These are phyloP conservation scores for Didymodactylos carnosus DNA, from an alignment of 2,888 invertebrate genomes.

Conservation along the genomic window DNA sequence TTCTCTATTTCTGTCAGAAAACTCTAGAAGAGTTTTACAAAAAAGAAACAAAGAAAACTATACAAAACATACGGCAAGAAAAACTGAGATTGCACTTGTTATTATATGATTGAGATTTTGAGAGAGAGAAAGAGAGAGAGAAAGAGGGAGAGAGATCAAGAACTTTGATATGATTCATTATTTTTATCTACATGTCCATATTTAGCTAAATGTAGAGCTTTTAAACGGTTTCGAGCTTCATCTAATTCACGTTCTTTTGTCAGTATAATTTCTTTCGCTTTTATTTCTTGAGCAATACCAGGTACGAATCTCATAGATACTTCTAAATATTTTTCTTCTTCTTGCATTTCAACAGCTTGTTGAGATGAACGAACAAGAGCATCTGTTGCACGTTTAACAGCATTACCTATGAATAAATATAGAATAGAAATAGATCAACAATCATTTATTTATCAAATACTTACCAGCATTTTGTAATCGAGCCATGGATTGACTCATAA, in stretches of 20 bases:
- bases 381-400: conserved; percentile 89
- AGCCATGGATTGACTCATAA: conserved; percentile 74
- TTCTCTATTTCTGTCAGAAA: no score
- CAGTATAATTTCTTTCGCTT: conserved; percentile 6
- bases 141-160: no score
- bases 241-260: conserved; percentile 12
- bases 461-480: conserved; percentile 44
- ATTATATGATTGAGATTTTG: no score
- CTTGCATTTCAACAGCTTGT: conserved; percentile 69
- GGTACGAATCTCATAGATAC: conserved; percentile 7
- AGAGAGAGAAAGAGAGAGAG: no score
- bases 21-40: not conserved
- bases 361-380: conserved; percentile 83
- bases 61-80: not conserved
- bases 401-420: conserved; percentile 51
- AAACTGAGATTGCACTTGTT: no score
- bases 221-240: conserved; percentile 10
- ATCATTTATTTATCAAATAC: conserved; percentile 16
- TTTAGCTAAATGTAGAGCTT: conserved; percentile 11
- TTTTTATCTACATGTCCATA: not conserved
- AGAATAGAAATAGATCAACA: not conserved
- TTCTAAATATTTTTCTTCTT: conserved; percentile 50
- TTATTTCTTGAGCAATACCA: conserved; percentile 14
- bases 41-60: not conserved
- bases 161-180: not conserved